Base-by-base conservation (phyloP, 2,888 invertebrate genomes). In the Laspeyria flexula region DNA sequence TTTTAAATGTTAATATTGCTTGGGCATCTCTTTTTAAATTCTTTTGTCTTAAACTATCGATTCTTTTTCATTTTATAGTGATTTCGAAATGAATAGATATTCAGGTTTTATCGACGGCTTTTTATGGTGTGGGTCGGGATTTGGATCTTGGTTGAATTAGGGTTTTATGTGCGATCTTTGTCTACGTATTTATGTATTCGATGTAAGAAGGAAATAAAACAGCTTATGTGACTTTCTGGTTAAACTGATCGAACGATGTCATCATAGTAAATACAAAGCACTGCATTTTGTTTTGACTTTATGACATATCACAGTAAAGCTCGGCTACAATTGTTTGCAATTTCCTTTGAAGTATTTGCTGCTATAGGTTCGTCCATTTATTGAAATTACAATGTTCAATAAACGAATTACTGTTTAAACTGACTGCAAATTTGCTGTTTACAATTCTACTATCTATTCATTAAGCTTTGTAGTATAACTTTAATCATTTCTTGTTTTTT, bases 41-140 rank as follows among this genome's bases (percentile, higher is more conserved):
- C 60, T 68, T 68, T 65, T 65, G 66, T 66, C 51, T 68, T 57
- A 50, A 57, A 65, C 52, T 60, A 61, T 61, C 55, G 65, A 64
- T 65, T 61, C 51, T 67, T 67, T 65, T 67, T 67, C 35, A 65
- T 67, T 67, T 65, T 67, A 59, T 65, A 55, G 56, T 62, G 56
- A 65, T 65, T 67, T 62, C 43, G 42, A 65, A 59, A 65, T 62
- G 56, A 65, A 67, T 65, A 67, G 52, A 52, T 64, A 56, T 66
- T 49, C 65, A 65, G 48, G 65, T 66, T 67, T 65, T 66, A 61
- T 51, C 52, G 61, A 59, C 50, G 43, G 39, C 44, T 47, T 62
- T 66, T 66, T 62, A 65, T 65, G 51, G 58, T 64, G 52, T 67
- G 65, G 67, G 51, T 49, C 37, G 58, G 57, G 52, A 61, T 66